phyloP scores from a whole-genome alignment of 1,140 invertebrate genomes.

The Drosophila trapezifrons region DNA sequence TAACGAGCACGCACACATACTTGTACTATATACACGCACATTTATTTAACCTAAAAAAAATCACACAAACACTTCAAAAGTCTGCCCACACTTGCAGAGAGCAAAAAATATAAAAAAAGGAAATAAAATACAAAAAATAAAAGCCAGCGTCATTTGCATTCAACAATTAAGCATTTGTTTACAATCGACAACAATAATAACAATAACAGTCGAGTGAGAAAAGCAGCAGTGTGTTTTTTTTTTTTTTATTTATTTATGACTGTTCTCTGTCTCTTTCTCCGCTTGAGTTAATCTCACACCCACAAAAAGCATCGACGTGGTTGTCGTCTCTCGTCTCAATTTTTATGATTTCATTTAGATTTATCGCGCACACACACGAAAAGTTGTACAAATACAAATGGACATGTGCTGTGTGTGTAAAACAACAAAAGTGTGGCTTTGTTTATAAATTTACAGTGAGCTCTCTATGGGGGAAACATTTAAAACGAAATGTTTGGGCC shows the following conservation, averaged over 20 bases:
- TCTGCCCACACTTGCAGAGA: conserved; percentile 51
- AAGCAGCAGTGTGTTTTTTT: conserved; percentile 28
- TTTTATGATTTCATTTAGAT: conserved; percentile 63
- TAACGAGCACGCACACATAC: conserved; percentile 57
- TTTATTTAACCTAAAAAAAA: conserved; percentile 75
- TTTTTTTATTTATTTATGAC: conserved; percentile 7
- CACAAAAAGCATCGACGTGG: conserved; percentile 27
- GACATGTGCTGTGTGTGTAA: conserved; percentile 1
- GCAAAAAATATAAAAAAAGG: background rate
- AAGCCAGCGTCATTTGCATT: conserved; percentile 67
- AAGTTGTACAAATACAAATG: conserved; percentile 15
- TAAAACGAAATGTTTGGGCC: background rate
- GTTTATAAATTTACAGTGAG: conserved; percentile 17
- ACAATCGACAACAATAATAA: conserved; percentile 59
- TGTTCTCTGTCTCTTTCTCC: conserved; percentile 4
- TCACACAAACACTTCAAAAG: conserved; percentile 61
- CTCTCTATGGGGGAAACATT: background rate
- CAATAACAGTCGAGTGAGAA: conserved; percentile 44
- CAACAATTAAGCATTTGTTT: conserved; percentile 78
- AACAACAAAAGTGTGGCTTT: conserved; percentile 40
- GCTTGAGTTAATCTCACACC: conserved; percentile 52
- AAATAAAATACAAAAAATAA: background rate
- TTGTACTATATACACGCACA: conserved; percentile 16
- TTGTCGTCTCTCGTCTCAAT: conserved; percentile 39
- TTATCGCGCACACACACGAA: conserved; percentile 48